Evolutionary conservation across 2,113 vertebrate genomes (phyloP).

Genomic region (Trematocara macrostoma): DNA sequence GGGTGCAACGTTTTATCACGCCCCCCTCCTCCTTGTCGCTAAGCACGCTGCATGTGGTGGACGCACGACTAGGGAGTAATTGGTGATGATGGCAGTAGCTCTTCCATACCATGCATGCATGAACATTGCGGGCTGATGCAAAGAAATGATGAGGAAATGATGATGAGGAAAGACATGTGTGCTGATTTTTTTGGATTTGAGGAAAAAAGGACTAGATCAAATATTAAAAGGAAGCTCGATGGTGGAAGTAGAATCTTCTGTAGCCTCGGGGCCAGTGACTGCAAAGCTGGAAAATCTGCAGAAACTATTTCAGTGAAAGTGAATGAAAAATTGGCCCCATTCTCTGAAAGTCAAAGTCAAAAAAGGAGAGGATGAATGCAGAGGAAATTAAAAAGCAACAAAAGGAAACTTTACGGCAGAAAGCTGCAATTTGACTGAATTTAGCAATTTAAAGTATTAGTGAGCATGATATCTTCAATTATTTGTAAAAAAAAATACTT

Average conservation of each 20-base stretch:
- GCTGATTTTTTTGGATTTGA: neutral
- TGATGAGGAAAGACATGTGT: neutral
- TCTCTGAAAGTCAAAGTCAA: neutral
- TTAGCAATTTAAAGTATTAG: neutral
- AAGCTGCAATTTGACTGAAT: neutral
- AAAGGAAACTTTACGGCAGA: neutral
- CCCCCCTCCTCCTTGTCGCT: neutral
- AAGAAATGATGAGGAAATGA: neutral
- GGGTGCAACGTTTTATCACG: slow-evolving; percentile 10
- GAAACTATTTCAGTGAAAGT: neutral
- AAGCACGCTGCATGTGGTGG: neutral
- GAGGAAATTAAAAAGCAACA: neutral
- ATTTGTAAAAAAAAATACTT: neutral
- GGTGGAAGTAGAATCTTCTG: neutral
- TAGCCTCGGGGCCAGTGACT: neutral
- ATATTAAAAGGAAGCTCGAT: neutral
- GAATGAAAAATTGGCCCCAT: neutral
- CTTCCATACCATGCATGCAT: neutral
- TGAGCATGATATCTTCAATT: neutral
- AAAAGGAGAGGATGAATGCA: neutral
- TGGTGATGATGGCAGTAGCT: neutral
- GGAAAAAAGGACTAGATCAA: neutral
- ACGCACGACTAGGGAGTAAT: slow-evolving; percentile 11
- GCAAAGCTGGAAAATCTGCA: neutral
- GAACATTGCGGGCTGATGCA: neutral